phyloP scores from a whole-genome alignment of 2,113 vertebrate genomes.

The Isurus oxyrinchus region DNA sequence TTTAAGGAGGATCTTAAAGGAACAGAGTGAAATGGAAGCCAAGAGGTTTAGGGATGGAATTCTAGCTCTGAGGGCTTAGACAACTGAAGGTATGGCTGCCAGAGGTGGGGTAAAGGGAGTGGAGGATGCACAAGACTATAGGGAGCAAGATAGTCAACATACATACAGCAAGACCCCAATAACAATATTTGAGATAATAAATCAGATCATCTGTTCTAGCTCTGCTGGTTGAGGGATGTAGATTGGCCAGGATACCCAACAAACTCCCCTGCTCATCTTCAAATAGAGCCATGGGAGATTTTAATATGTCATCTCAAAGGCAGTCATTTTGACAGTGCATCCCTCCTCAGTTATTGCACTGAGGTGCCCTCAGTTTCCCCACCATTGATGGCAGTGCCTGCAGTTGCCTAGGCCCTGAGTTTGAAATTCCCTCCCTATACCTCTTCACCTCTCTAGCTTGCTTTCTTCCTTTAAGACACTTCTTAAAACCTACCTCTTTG shows the following conservation, averaged over 20 bases:
- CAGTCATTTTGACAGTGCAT: background rate
- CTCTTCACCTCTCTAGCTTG: too few relatives aligned
- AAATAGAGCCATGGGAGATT: background rate
- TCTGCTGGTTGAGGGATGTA: background rate
- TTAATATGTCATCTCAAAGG: background rate
- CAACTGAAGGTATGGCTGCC: background rate
- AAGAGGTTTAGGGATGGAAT: background rate
- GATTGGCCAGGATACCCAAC: background rate
- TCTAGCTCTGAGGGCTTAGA: background rate
- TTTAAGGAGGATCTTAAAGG: background rate
- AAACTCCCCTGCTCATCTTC: background rate
- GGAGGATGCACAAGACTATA: background rate
- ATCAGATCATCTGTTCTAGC: background rate
- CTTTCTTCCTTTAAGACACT: too few relatives aligned
- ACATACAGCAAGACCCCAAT: background rate
- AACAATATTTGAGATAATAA: background rate
- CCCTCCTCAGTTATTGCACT: background rate
- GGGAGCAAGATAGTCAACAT: background rate
- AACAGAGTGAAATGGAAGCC: background rate
- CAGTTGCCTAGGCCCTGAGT: too few relatives aligned
- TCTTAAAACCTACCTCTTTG: too few relatives aligned
- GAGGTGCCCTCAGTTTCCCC: background rate
- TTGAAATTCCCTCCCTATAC: too few relatives aligned
- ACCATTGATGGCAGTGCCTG: too few relatives aligned
- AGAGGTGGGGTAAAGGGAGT: background rate